phyloP scores from a whole-genome alignment of 2,797 vertebrate genomes.

The Triplophysa yarkandensis region DNA sequence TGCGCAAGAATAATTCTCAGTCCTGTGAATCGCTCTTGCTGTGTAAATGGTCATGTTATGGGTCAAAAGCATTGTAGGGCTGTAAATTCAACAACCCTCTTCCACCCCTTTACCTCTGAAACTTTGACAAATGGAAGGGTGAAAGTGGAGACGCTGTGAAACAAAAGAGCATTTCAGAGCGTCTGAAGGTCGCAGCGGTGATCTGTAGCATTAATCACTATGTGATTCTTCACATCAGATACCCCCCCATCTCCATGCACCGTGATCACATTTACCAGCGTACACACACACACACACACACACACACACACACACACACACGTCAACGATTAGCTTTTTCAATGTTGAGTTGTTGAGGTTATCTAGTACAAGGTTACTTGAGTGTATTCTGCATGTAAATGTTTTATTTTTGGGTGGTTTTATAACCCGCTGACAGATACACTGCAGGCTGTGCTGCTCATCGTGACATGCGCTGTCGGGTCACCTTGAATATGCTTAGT shows the following conservation, averaged over 20 bases:
- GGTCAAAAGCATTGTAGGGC: neutral
- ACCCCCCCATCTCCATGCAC: neutral
- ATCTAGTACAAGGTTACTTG: conserved; percentile 45
- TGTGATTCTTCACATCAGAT: neutral
- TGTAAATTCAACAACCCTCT: neutral
- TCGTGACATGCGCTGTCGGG: conserved; percentile 32
- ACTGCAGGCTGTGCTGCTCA: conserved; percentile 25
- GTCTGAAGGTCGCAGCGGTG: neutral
- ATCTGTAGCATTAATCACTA: neutral
- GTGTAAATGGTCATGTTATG: neutral
- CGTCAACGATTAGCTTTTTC: neutral
- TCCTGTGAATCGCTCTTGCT: neutral
- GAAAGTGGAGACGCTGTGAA: neutral
- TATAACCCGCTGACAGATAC: conserved; percentile 27
- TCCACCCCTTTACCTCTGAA: neutral
- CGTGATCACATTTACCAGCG: neutral
- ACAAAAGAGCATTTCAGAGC: conserved; percentile 2
- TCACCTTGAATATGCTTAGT: conserved; percentile 50
- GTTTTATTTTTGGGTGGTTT: conserved; percentile 29
- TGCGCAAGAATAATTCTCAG: neutral
- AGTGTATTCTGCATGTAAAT: conserved; percentile 31
- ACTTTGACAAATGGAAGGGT: neutral
- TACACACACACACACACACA: neutral
- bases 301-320: too few relatives aligned
- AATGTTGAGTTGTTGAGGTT: conserved; percentile 38